These are phyloP conservation scores for Taeniopygia guttata DNA, from an alignment of 2,797 vertebrate species.

Conservation along the genomic window DNA sequence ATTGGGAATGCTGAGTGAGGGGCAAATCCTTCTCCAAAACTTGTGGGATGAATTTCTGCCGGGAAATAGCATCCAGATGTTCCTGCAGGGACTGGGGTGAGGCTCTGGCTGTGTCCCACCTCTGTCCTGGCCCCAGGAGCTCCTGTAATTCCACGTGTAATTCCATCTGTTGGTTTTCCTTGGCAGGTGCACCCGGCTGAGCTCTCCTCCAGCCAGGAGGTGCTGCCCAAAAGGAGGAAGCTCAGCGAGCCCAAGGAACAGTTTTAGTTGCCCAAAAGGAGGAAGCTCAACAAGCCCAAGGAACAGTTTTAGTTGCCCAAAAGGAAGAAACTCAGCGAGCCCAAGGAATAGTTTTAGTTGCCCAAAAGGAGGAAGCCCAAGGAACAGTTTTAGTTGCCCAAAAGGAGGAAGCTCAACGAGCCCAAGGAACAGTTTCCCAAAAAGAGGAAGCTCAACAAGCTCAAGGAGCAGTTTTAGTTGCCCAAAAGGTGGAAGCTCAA, in stretches of 20 bases:
- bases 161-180: neutral
- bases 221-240: constrained; percentile 78
- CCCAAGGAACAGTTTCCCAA: constrained; percentile 68
- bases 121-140: accelerated
- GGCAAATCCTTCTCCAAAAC: neutral
- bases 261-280: neutral
- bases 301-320: too few relatives aligned
- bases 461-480: constrained; percentile 64
- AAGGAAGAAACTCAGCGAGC: constrained; percentile 72
- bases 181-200: constrained; percentile 78
- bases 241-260: constrained; percentile 73
- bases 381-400: constrained; percentile 55
- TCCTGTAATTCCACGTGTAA: too few relatives aligned
- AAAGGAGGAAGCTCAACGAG: constrained; percentile 80
- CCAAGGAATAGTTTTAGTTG: constrained; percentile 47
- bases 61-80: neutral
- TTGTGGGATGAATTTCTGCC: neutral
- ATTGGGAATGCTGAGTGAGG: neutral
- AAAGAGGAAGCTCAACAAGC: constrained; percentile 78
- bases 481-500: too few relatives aligned
- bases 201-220: constrained; percentile 82
- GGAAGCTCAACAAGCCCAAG: too few relatives aligned
- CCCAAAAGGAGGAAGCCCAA: constrained; percentile 82
- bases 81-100: neutral
- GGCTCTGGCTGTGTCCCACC: neutral